phyloP scores from a whole-genome alignment of 1,140 invertebrate species.

The Parasteatoda tepidariorum region DNA sequence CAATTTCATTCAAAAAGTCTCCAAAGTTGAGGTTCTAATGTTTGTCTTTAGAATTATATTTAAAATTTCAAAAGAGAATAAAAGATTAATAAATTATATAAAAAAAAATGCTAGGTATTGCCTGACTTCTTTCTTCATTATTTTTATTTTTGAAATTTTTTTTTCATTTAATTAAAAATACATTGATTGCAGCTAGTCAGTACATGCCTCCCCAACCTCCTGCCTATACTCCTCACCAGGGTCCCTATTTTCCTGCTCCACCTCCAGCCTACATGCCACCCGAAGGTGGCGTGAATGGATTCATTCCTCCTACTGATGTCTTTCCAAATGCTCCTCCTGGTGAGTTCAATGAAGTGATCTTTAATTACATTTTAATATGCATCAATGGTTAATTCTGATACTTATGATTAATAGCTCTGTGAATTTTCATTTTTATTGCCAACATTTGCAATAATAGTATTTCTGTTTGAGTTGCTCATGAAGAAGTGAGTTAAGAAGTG shows the following conservation, averaged over 20 bases:
- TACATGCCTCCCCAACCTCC: conserved; percentile 74
- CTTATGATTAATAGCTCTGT: no score
- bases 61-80: no score
- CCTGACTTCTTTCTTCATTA: background rate
- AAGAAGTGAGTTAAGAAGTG: no score
- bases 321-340: conserved; percentile 79
- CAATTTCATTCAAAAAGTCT: no score
- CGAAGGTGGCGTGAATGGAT: conserved; percentile 86
- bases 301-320: conserved; percentile 85
- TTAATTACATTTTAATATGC: no score
- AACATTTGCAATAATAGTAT: no score
- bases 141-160: background rate
- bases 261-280: conserved; percentile 89
- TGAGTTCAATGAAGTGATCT: conserved; percentile 67
- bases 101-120: background rate
- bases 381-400: no score
- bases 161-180: background rate
- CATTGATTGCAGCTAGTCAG: conserved; percentile 34
- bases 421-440: no score
- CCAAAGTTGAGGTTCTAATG: no score
- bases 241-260: conserved; percentile 88
- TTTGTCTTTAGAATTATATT: no score
- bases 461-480: no score
- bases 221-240: conserved; percentile 83
- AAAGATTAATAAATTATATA: no score